phyloP scores from a whole-genome alignment of 2,113 vertebrate species.

The Falco punctatus region DNA sequence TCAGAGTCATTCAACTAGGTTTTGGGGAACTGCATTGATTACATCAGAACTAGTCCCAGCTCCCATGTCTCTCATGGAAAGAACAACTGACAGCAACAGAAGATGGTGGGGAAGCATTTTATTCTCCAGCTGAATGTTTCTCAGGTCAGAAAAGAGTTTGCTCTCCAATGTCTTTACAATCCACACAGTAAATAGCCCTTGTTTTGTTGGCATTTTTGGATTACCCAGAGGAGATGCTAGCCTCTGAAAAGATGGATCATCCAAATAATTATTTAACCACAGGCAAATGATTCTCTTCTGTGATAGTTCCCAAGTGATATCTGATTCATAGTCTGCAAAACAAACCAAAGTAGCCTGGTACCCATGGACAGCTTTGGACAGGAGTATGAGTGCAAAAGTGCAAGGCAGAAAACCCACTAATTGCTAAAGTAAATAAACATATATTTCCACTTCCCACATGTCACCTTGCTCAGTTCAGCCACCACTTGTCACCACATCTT shows the following conservation, averaged over 20 bases:
- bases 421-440: neutral
- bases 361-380: neutral
- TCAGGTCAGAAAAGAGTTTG: neutral
- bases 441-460: neutral
- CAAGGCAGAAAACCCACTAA: neutral
- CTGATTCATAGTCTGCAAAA: neutral
- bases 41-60: neutral
- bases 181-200: neutral
- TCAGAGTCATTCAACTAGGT: neutral
- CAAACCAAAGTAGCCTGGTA: neutral
- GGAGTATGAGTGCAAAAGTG: rapidly evolving
- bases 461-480: neutral
- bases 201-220: neutral
- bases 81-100: neutral
- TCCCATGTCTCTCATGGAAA: neutral
- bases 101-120: neutral
- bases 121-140: neutral
- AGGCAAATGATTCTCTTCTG: neutral
- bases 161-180: neutral
- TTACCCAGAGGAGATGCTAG: neutral
- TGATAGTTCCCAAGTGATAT: neutral
- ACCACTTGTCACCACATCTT: neutral
- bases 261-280: neutral
- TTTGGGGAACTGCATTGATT: neutral
- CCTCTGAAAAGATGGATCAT: neutral